These are phyloP conservation scores for Poecilia velifera DNA, from an alignment of 2,797 vertebrate genomes.

Conservation along the genomic window DNA sequence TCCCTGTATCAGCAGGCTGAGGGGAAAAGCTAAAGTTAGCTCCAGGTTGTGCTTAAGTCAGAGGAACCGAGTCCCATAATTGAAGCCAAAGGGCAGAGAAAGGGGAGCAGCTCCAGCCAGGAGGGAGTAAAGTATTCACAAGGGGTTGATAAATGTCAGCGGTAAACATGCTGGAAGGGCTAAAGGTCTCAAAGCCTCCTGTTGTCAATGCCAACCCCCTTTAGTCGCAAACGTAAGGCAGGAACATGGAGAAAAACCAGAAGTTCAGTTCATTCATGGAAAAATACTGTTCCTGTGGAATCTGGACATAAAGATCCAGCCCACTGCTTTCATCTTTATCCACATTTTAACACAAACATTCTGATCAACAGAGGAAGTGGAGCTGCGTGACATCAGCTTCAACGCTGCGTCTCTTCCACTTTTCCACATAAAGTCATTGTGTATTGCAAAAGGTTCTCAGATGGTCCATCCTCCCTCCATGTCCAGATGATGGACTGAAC, in stretches of 20 bases:
- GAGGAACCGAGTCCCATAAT: conserved; percentile 41
- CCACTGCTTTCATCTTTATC: neutral
- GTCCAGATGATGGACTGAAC: neutral
- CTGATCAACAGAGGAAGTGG: neutral
- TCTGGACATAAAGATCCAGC: neutral
- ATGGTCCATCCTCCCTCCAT: neutral
- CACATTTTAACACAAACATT: neutral
- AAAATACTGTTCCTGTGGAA: neutral
- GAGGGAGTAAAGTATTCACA: conserved; percentile 55
- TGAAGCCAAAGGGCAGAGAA: conserved; percentile 61
- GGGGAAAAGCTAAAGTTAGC: conserved; percentile 16
- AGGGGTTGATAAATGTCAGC: conserved; percentile 69
- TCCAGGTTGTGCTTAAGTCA: conserved; percentile 21
- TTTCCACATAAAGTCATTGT: neutral
- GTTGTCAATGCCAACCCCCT: conserved; percentile 16
- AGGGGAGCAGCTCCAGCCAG: conserved; percentile 40
- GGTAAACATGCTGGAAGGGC: conserved; percentile 44
- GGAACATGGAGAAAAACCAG: neutral
- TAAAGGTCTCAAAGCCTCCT: conserved; percentile 60
- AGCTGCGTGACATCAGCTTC: neutral
- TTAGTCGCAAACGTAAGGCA: conserved; percentile 6
- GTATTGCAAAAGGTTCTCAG: neutral
- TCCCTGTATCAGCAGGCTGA: conserved; percentile 22
- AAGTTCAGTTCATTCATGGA: neutral
- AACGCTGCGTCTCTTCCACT: neutral